Conservation (phyloP, 2,888 invertebrate genomes). For the Melanostoma scalare region DNA sequence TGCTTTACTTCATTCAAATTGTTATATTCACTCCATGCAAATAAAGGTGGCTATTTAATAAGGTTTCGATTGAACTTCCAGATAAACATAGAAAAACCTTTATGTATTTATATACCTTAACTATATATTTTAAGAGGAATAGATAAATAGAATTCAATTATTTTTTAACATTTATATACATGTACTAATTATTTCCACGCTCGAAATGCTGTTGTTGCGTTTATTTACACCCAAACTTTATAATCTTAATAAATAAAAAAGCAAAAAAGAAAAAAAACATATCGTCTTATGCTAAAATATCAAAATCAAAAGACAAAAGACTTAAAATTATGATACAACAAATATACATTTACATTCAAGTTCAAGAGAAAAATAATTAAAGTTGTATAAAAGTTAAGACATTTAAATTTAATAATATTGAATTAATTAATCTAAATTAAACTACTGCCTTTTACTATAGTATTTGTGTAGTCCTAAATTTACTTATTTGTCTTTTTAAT, state of each 20-base stretch:
- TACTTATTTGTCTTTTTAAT: slow-evolving; percentile 64
- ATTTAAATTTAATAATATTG: neutral
- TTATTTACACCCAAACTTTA: too few relatives aligned
- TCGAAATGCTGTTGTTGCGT: too few relatives aligned
- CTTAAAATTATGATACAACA: neutral
- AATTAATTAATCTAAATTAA: slow-evolving; percentile 17
- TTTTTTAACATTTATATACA: neutral
- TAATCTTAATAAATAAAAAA: too few relatives aligned
- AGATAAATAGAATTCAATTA: neutral
- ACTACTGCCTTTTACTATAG: slow-evolving; percentile 33
- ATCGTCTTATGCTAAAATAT: too few relatives aligned
- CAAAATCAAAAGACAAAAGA: slow-evolving; percentile 11
- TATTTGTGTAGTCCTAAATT: slow-evolving; percentile 35
- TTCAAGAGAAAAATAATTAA: slow-evolving; percentile 17
- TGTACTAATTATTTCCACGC: too few relatives aligned
- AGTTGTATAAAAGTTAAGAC: neutral
- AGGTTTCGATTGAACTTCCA: slow-evolving; percentile 54
- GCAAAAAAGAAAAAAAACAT: too few relatives aligned
- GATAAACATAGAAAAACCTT: neutral
- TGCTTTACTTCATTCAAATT: slow-evolving; percentile 18
- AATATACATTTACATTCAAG: slow-evolving; percentile 5
- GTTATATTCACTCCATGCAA: slow-evolving; percentile 9
- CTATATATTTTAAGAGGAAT: neutral
- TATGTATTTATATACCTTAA: slow-evolving; percentile 6
- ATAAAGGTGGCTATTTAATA: slow-evolving; percentile 58